phyloP scores from a whole-genome alignment of 2,888 invertebrate genomes.

The Danaus chrysippus region DNA sequence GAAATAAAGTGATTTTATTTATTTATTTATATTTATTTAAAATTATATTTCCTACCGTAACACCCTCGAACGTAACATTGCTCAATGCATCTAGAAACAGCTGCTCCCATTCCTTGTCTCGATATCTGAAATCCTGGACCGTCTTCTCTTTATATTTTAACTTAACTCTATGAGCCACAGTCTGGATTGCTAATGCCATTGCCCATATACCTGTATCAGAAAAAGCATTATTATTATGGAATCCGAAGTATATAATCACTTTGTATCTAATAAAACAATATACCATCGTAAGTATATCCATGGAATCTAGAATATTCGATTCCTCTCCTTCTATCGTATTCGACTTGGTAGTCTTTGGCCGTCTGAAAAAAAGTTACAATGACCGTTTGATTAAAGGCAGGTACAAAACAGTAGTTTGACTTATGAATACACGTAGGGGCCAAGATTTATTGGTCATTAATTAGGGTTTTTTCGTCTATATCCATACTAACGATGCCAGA shows the following conservation, averaged over 20 bases:
- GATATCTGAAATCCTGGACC: constrained; percentile 89
- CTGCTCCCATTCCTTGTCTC: constrained; percentile 92
- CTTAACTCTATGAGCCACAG: constrained; percentile 87
- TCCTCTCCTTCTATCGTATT: constrained; percentile 90
- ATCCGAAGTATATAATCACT: not conserved
- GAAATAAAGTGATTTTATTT: no score
- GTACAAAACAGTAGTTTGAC: no score
- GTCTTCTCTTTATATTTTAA: constrained; percentile 86
- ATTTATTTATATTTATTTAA: no score
- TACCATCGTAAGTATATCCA: constrained; percentile 98
- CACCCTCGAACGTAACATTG: constrained; percentile 96
- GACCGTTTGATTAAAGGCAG: no score
- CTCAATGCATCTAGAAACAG: constrained; percentile 92
- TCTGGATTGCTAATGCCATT: constrained; percentile 95
- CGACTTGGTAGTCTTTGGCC: constrained; percentile 90
- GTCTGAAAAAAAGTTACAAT: constrained; percentile 80
- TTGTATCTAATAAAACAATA: not conserved
- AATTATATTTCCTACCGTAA: constrained; percentile 79
- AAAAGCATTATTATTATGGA: not conserved
- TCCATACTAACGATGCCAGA: constrained; percentile 89
- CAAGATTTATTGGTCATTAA: no score
- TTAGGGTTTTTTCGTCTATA: no score
- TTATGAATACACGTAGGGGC: no score
- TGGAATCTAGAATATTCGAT: constrained; percentile 95
- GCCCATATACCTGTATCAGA: constrained; percentile 88